phyloP scores from a whole-genome alignment of 2,113 vertebrate genomes.

The Protomyctophum bolini region DNA sequence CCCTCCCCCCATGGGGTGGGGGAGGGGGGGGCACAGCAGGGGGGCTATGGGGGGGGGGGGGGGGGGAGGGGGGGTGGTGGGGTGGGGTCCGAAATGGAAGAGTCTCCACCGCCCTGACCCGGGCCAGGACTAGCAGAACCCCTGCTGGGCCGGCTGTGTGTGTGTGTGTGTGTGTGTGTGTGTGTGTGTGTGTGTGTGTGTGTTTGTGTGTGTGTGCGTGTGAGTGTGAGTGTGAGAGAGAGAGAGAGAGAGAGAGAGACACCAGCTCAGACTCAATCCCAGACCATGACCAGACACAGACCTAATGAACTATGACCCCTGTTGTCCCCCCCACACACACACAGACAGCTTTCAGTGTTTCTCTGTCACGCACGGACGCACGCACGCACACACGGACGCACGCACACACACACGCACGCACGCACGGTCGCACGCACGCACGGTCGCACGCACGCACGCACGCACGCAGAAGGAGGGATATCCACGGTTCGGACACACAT shows the following conservation, averaged over 20 bases:
- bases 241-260: too few species aligned
- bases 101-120: conserved; percentile 55
- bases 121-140: conserved; percentile 57
- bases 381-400: neutral
- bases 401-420: conserved; percentile 6
- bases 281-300: conserved; percentile 7
- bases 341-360: conserved; percentile 10
- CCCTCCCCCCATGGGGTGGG: too few species aligned
- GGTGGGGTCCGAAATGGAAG: conserved; percentile 66
- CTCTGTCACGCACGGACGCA: conserved; percentile 8
- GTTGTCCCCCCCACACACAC: neutral
- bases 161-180: conserved; percentile 14
- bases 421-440: conserved; percentile 12
- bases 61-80: too few species aligned
- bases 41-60: too few species aligned
- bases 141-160: conserved; percentile 25
- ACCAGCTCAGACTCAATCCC: neutral
- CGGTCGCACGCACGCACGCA: neutral
- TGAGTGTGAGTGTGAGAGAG: neutral
- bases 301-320: conserved; percentile 26
- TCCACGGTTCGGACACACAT: too few species aligned
- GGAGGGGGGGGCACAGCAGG: conserved; percentile 65
- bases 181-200: conserved; percentile 14
- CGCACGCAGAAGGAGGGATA: conserved; percentile 17
- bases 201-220: conserved; percentile 17